phyloP scores from a whole-genome alignment of 2,888 invertebrate genomes.

The Sisyra terminalis region DNA sequence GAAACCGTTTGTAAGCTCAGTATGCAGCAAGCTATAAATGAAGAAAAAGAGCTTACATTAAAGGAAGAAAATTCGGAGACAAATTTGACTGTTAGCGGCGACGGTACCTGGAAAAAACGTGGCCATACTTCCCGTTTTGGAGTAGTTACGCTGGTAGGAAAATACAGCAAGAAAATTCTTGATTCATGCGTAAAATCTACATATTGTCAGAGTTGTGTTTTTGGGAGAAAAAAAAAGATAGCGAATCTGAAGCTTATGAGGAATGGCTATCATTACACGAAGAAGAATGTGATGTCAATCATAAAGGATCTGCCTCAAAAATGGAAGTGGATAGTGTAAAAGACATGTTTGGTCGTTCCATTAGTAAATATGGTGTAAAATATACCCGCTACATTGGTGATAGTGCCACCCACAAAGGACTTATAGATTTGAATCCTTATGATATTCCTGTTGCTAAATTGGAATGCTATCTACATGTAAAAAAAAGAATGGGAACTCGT shows the following conservation, averaged over 20 bases:
- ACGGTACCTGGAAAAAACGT: conserved; percentile 11
- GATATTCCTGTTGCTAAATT: conserved; percentile 10
- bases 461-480: conserved; percentile 11
- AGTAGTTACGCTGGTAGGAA: conserved; percentile 8
- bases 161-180: conserved; percentile 8
- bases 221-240: conserved; percentile 7
- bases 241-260: conserved; percentile 7
- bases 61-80: neutral
- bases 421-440: conserved; percentile 10
- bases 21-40: neutral
- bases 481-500: conserved; percentile 11
- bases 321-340: conserved; percentile 14
- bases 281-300: conserved; percentile 12
- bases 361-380: conserved; percentile 10
- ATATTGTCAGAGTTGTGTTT: conserved; percentile 7
- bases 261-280: conserved; percentile 10
- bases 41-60: neutral
- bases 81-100: conserved; percentile 10
- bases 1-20: neutral
- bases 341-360: conserved; percentile 13
- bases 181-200: conserved; percentile 6
- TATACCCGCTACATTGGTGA: conserved; percentile 12
- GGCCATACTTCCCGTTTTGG: conserved; percentile 9
- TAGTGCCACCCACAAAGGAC: conserved; percentile 12
- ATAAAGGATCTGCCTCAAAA: conserved; percentile 14